Evolutionary conservation across 2,113 vertebrate species (phyloP), one percentile per base, ranked within the genome.

Genomic region (Heteronetta atricapilla): DNA sequence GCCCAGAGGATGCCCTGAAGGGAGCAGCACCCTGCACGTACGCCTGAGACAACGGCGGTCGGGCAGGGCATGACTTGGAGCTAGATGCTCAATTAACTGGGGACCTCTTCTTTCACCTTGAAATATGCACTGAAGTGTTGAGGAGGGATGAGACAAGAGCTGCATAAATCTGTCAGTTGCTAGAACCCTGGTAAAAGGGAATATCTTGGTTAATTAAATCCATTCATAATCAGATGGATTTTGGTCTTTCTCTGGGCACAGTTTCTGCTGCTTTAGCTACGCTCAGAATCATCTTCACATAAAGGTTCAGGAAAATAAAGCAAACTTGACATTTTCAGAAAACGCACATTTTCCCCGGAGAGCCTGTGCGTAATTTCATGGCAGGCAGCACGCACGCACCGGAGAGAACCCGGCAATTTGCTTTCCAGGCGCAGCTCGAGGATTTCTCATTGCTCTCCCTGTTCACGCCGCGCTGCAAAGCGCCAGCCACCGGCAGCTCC

Each of bases 391-490:
- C 58, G 5, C 16, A 2, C 5, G 3, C 36, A 6, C 38, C 34
- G 2, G 0, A 6, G 21, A 1, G 25, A 38, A 25, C 33, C 4
- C 1, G 55, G 63, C 1, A 0, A 21, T 9, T 50, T 3, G 16
- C 63, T 42, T 52, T 9, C 68, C 73, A 2, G 1, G 29, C n/a
- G 75, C 62, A 42, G n/a, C 2, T 4, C 4, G 2, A 64, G 6
- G 17, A 18, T 16, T 7, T 2, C 44, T 70, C 3, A 0, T 9
- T 1, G 34, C 64, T 40, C 74, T 74, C 19, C 66, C 14, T 0
- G 0, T 12, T 46, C 68, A 8, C 40, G 0, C 12, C 7, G 66
- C 70, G 21, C 3, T 12, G 76, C 76, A 6, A 28, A 17, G 50
- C 50, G 7, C 50, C 50, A 52, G 50, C 50, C 50, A 52, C 50